Conservation (phyloP, 1,140 invertebrate species). For the Meloidogyne floridensis region DNA sequence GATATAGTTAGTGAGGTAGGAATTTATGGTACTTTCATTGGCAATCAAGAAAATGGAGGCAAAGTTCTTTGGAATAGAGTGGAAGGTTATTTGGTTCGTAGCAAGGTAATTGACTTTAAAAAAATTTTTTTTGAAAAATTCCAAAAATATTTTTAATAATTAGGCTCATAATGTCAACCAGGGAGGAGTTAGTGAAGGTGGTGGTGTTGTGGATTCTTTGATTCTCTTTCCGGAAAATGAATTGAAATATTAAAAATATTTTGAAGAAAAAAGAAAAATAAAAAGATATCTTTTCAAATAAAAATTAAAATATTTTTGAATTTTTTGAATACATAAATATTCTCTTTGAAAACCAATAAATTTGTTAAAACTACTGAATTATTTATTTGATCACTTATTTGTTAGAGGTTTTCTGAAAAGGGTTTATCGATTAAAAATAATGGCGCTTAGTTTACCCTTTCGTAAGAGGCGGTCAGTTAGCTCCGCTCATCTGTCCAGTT, state of each 20-base stretch:
- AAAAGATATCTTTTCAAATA: neutral
- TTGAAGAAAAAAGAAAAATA: neutral
- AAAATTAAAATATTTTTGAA: no score
- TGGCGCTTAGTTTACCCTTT: no score
- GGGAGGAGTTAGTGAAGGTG: slow-evolving; percentile 27
- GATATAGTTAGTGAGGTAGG: slow-evolving; percentile 86
- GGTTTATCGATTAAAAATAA: no score
- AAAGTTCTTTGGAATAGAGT: slow-evolving; percentile 68
- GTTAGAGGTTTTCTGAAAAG: no score
- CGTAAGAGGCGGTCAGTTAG: no score
- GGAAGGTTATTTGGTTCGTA: slow-evolving; percentile 27
- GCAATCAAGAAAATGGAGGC: slow-evolving; percentile 73
- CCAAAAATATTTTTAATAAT: neutral
- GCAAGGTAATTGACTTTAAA: slow-evolving; percentile 7
- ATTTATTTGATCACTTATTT: no score
- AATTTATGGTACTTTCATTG: slow-evolving; percentile 78
- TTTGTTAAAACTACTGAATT: no score
- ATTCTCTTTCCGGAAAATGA: slow-evolving; percentile 23
- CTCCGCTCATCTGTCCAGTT: no score
- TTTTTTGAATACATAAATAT: no score
- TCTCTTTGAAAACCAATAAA: no score
- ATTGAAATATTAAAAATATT: slow-evolving; percentile 11
- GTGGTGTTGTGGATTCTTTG: slow-evolving; percentile 26
- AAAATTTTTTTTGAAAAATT: neutral
- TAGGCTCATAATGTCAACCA: slow-evolving; percentile 20